These are phyloP conservation scores for Mormyrus hasselquistii DNA, from an alignment of 2,797 vertebrate species.

Conservation along the genomic window DNA sequence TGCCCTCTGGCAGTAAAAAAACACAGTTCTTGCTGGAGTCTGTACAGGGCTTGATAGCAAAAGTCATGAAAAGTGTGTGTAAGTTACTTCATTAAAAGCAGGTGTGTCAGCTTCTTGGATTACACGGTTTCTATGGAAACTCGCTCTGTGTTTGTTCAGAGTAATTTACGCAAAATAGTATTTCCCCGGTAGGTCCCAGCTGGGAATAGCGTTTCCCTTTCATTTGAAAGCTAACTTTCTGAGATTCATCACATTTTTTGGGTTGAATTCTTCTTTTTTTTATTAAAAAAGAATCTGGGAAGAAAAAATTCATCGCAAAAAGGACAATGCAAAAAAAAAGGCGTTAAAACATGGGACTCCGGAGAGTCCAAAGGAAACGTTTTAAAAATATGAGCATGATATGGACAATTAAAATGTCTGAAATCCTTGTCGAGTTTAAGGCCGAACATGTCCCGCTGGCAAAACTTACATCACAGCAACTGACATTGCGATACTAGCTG, in stretches of 20 bases:
- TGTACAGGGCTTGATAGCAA: neutral
- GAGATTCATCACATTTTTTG: neutral
- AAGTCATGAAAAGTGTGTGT: slow-evolving; percentile 3
- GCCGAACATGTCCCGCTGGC: neutral
- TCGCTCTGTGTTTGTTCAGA: slow-evolving; percentile 1
- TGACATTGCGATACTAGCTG: neutral
- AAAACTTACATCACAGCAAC: neutral
- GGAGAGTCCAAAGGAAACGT: neutral
- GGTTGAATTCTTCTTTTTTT: neutral
- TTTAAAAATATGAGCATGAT: neutral
- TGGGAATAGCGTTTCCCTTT: neutral
- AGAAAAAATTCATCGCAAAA: neutral
- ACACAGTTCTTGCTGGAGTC: neutral
- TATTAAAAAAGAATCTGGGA: neutral
- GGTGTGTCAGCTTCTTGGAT: slow-evolving; percentile 13
- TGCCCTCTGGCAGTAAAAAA: neutral
- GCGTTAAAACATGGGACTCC: neutral
- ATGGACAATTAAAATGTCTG: slow-evolving; percentile 11
- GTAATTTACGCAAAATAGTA: slow-evolving; percentile 14
- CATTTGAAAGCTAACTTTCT: neutral
- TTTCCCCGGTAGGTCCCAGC: neutral
- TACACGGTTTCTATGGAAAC: slow-evolving; percentile 20
- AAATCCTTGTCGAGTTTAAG: neutral
- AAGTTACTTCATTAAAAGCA: slow-evolving; percentile 15
- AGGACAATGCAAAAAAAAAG: neutral